phyloP scores from a whole-genome alignment of 2,113 vertebrate genomes.

The Eretmochelys imbricata region DNA sequence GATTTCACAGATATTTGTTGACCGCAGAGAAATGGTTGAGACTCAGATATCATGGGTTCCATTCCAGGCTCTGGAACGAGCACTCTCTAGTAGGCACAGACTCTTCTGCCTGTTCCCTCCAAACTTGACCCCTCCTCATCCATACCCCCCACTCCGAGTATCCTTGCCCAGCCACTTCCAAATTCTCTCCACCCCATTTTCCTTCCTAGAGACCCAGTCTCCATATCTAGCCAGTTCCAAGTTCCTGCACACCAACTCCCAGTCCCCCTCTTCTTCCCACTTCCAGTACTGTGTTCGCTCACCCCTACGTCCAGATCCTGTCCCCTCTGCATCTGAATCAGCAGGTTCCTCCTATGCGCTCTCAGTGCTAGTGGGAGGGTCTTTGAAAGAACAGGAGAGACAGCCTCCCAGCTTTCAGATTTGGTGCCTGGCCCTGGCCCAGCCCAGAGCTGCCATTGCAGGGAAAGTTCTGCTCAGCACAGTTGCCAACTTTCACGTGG shows the following conservation, averaged over 20 bases:
- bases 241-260: not conserved
- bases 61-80: not conserved
- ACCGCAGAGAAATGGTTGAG: not conserved
- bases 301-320: not conserved
- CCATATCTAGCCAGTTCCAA: not conserved
- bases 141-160: not conserved
- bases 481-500: too few relatives aligned
- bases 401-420: not conserved
- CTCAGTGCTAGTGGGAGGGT: not conserved
- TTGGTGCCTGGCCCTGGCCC: not conserved
- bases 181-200: not conserved
- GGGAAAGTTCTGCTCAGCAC: not conserved
- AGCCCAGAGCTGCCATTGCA: not conserved
- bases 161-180: not conserved
- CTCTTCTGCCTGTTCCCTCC: not conserved
- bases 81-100: not conserved
- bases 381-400: not conserved
- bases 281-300: not conserved
- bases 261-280: not conserved
- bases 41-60: not conserved
- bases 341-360: not conserved
- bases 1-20: not conserved
- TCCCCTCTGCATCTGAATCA: not conserved
- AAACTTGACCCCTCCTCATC: not conserved
- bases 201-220: not conserved